Evolutionary conservation across 1,140 invertebrate species (phyloP).

Genomic region (Hesperophylax magnus): DNA sequence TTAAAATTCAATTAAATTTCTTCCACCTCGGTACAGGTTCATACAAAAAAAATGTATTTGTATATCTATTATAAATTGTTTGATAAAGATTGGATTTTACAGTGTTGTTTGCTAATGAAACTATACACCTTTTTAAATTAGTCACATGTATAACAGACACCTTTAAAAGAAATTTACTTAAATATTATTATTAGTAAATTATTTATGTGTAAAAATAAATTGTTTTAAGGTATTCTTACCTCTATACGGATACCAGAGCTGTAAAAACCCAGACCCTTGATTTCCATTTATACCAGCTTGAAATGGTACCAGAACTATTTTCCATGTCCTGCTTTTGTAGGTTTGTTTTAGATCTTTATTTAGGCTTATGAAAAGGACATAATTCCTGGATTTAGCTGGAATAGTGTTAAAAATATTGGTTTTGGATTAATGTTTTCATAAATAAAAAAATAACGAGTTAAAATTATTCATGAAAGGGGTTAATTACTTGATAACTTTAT

Average conservation of each 20-base stretch:
- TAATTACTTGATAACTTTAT: constrained; percentile 57
- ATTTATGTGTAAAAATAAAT: no score
- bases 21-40: no score
- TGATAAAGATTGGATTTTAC: no score
- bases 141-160: no score
- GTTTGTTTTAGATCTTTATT: constrained; percentile 34
- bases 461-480: neutral
- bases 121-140: no score
- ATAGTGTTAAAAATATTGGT: neutral
- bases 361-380: constrained; percentile 42
- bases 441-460: neutral
- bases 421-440: neutral
- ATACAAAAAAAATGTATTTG: no score
- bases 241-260: constrained; percentile 49
- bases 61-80: no score
- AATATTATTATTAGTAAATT: no score
- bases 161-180: no score
- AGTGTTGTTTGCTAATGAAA: no score
- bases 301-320: constrained; percentile 53
- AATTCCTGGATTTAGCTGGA: constrained; percentile 54
- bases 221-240: constrained; percentile 9
- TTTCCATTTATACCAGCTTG: constrained; percentile 50
- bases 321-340: constrained; percentile 49
- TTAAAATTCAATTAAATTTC: no score
- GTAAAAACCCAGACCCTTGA: constrained; percentile 53